phyloP scores from a whole-genome alignment of 2,888 invertebrate genomes.

The Noctua fimbriata region DNA sequence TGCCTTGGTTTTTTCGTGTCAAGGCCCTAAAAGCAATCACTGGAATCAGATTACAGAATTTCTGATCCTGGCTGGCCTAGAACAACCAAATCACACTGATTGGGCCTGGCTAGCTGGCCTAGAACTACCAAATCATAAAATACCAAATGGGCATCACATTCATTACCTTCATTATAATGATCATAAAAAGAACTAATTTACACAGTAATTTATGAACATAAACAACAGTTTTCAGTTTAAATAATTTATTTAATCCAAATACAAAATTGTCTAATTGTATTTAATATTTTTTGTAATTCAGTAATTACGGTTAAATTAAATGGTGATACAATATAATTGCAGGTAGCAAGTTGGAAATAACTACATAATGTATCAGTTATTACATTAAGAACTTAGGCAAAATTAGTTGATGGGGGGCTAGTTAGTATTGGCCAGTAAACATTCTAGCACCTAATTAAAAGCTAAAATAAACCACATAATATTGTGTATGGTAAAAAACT shows the following conservation, averaged over 20 bases:
- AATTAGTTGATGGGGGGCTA: not conserved
- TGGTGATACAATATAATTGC: conserved; percentile 4
- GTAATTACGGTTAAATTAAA: not conserved
- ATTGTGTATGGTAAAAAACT: conserved; percentile 18
- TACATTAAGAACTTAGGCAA: not conserved
- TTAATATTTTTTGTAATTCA: conserved; percentile 30
- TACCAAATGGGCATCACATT: not conserved
- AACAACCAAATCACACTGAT: not conserved
- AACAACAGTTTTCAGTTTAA: conserved; percentile 14
- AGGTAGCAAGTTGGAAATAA: conserved; percentile 18
- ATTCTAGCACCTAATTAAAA: conserved; percentile 48
- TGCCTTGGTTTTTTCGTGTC: not conserved
- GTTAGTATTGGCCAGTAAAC: not conserved
- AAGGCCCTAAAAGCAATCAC: not conserved
- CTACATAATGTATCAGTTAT: not conserved
- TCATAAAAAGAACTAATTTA: not conserved
- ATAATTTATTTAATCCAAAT: conserved; percentile 48
- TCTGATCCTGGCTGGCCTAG: not conserved
- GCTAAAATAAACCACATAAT: conserved; percentile 28
- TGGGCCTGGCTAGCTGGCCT: not conserved
- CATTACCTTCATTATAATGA: not conserved
- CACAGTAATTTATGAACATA: not conserved
- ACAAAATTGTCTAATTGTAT: conserved; percentile 39
- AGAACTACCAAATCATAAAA: not conserved
- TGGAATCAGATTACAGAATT: not conserved